A percentile compares a stretch with the other conserved stretches of the same genome.
Evolutionary conservation across 2,797 vertebrate genomes (phyloP).

Genomic region (Sebastes matsubarae): DNA sequence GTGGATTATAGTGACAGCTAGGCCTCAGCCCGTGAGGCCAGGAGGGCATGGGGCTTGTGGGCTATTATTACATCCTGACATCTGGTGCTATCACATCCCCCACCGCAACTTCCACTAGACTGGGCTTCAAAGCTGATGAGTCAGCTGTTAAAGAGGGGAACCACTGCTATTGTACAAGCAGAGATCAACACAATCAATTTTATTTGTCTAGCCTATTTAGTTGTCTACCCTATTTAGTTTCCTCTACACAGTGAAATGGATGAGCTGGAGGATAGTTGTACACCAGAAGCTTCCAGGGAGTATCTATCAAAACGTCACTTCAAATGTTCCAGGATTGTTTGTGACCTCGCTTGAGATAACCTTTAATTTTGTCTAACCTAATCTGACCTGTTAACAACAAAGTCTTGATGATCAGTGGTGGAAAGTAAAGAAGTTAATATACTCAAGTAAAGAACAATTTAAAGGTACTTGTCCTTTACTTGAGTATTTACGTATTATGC

Average conservation of each 20-base stretch:
- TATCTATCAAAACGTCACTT: not conserved
- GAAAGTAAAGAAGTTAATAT: not conserved
- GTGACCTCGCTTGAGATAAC: not conserved
- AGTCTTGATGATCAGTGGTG: not conserved
- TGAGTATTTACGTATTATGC: not conserved
- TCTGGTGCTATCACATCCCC: constrained; percentile 55
- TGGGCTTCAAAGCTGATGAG: constrained; percentile 69
- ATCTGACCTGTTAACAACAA: not conserved
- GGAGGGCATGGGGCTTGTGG: constrained; percentile 47
- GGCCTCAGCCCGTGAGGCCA: constrained; percentile 64
- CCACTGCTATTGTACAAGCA: constrained; percentile 18
- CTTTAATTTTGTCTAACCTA: not conserved
- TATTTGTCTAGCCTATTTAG: not conserved
- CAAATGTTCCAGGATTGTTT: not conserved
- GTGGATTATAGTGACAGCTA: constrained; percentile 63
- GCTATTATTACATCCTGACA: constrained; percentile 77
- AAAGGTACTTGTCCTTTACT: not conserved
- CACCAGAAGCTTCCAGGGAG: not conserved
- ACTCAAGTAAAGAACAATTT: not conserved
- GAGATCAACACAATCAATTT: not conserved
- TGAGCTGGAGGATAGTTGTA: not conserved
- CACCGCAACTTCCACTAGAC: constrained; percentile 29
- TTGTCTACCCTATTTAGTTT: not conserved
- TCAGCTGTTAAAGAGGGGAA: constrained; percentile 68
- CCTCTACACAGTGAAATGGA: not conserved